These are phyloP conservation scores for Abramis brama DNA, from an alignment of 2,113 vertebrate genomes.

Conservation along the genomic window DNA sequence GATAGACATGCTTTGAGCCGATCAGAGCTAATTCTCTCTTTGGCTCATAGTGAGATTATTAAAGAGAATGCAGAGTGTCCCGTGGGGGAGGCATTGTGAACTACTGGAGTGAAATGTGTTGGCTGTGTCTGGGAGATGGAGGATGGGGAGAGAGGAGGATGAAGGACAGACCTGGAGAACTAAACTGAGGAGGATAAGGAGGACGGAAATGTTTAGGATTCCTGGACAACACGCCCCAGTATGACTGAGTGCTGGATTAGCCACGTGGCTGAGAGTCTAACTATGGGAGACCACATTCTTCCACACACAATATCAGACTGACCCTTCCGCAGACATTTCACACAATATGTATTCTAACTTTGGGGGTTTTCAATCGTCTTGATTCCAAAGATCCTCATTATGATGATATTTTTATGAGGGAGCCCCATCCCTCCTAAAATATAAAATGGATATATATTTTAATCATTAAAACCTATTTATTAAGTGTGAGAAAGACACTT, in stretches of 20 bases:
- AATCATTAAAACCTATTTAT: background rate
- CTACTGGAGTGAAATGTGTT: constrained; percentile 4
- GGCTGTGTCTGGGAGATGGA: background rate
- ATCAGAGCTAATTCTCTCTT: constrained; percentile 29
- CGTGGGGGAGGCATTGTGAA: background rate
- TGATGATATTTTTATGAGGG: background rate
- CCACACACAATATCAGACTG: background rate
- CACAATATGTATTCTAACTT: background rate
- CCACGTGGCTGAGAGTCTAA: background rate
- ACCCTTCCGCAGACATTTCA: background rate
- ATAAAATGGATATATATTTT: background rate
- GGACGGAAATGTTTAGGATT: constrained; percentile 29
- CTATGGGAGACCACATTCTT: background rate
- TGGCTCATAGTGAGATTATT: constrained; percentile 29
- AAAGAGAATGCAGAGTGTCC: constrained; percentile 37
- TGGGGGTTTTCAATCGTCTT: background rate
- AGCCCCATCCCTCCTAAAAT: background rate
- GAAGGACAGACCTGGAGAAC: background rate
- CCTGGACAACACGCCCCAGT: background rate
- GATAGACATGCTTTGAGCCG: constrained; percentile 31
- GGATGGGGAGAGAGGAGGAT: background rate
- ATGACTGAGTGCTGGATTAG: background rate
- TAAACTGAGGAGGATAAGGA: constrained; percentile 1
- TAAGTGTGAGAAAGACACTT: background rate
- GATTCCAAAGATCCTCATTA: background rate